Evolutionary conservation across 2,113 vertebrate species (phyloP).

Genomic region (Gallinago undulata): DNA sequence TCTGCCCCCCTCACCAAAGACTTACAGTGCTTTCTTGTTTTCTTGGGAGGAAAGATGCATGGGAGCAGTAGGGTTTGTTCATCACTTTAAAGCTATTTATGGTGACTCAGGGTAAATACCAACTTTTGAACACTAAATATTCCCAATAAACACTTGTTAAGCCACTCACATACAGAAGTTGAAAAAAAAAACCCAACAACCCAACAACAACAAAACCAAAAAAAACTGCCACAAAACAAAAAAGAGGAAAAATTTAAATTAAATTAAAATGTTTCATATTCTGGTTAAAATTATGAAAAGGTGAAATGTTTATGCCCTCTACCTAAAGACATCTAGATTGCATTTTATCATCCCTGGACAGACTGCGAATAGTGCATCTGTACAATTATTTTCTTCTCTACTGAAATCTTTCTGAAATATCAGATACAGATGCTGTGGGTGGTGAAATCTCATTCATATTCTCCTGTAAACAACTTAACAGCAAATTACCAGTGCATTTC

Average conservation of each 20-base stretch:
- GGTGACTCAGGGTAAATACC: not conserved
- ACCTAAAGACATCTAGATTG: not conserved
- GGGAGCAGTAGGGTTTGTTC: not conserved
- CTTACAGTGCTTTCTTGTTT: not conserved
- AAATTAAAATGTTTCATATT: not conserved
- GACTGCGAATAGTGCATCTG: accelerated
- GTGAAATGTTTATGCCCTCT: not conserved
- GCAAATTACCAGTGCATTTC: constrained; percentile 49
- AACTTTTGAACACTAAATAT: not conserved
- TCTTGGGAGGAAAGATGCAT: not conserved
- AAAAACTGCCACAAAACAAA: not conserved
- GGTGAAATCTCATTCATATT: constrained; percentile 52
- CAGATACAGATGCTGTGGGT: not conserved
- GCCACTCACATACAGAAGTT: not conserved
- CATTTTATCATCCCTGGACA: not conserved
- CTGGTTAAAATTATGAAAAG: not conserved
- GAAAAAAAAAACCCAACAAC: not conserved
- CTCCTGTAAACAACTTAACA: constrained; percentile 68
- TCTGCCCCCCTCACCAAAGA: not conserved
- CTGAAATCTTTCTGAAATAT: not conserved
- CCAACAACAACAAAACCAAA: not conserved
- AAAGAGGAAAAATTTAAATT: not conserved
- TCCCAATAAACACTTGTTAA: not conserved
- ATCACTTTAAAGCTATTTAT: not conserved
- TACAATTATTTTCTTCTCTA: not conserved